Evolutionary conservation across 2,797 vertebrate species (phyloP), one percentile per base, ranked within the genome.

Genomic region (Dromococcyx pavoninus): DNA sequence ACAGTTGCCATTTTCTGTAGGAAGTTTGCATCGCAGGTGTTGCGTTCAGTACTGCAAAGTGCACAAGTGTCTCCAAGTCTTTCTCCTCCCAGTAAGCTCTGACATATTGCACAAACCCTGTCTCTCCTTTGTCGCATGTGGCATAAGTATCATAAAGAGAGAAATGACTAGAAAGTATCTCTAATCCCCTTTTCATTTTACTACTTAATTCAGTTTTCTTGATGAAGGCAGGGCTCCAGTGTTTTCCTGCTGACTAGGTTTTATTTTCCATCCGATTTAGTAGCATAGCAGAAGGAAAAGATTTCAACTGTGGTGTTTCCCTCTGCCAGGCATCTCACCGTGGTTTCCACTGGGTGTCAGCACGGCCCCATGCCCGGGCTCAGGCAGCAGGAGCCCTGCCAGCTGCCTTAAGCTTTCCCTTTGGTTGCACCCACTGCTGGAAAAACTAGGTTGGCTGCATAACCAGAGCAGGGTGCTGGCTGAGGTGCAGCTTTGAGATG

Each of bases 331-430:
- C 21, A 1, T 46, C 88, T 87, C 14, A 0, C 22, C 2, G 1
- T 4, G 18, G 33, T 83, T 82, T 94, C 95, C 97, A 94, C 97
- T 95, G 96, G 97, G 92, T 96, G 97, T 96, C 96, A 96, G 88
- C 73, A 93, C 12, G 41, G 93, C 70, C 81, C 66, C 1, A 0
- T 1, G 0, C 44, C 32, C 19, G 28, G 25, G 27, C n/a, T 1
- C 5, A 8, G 53, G 12, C 5, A 1, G 66, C 85, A 33, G 46
- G 37, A 71, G 65, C 89, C 51, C 79, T 27, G 23, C 13, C 61
- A 41, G 17, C 24, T 1, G 6, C 50, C 24, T 2, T 5, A 2
- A 80, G 32, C 87, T 91, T 22, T 24, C 50, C 84, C 65, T 14
- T 1, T n/a, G 69, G 66, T 57, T 69, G 75, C 32, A 11, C 77